These are phyloP conservation scores for Mimumesa dahlbomi DNA, from an alignment of 2,888 invertebrate genomes.

Conservation along the genomic window DNA sequence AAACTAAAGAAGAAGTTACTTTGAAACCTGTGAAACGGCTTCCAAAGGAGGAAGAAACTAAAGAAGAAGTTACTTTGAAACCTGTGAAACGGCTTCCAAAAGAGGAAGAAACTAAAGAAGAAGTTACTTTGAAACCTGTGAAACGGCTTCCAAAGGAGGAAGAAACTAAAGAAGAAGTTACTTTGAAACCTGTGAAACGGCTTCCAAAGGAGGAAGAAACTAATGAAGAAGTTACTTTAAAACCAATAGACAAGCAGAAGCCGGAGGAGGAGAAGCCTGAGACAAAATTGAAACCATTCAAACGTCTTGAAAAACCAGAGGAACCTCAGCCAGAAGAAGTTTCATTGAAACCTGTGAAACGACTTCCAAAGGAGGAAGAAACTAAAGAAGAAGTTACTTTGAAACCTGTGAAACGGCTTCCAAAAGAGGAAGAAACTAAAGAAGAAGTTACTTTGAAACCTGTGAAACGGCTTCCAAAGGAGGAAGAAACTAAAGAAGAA, in stretches of 20 bases:
- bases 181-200: conserved; percentile 53
- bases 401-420: conserved; percentile 57
- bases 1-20: conserved; percentile 56
- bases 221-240: conserved; percentile 69
- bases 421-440: conserved; percentile 21
- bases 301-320: conserved; percentile 24
- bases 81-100: conserved; percentile 64
- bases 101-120: conserved; percentile 59
- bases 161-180: conserved; percentile 50
- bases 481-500: conserved; percentile 67
- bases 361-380: conserved; percentile 32
- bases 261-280: conserved; percentile 69
- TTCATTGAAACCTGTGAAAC: conserved; percentile 54
- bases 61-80: conserved; percentile 70
- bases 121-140: conserved; percentile 72
- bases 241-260: conserved; percentile 68
- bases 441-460: conserved; percentile 61
- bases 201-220: conserved; percentile 35
- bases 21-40: conserved; percentile 71
- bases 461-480: conserved; percentile 57
- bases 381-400: conserved; percentile 68
- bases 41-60: conserved; percentile 56
- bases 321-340: conserved; percentile 57
- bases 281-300: conserved; percentile 58
- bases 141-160: conserved; percentile 55